These are phyloP conservation scores for Bedellia somnulentella DNA, from an alignment of 2,888 invertebrate species.

Conservation along the genomic window DNA sequence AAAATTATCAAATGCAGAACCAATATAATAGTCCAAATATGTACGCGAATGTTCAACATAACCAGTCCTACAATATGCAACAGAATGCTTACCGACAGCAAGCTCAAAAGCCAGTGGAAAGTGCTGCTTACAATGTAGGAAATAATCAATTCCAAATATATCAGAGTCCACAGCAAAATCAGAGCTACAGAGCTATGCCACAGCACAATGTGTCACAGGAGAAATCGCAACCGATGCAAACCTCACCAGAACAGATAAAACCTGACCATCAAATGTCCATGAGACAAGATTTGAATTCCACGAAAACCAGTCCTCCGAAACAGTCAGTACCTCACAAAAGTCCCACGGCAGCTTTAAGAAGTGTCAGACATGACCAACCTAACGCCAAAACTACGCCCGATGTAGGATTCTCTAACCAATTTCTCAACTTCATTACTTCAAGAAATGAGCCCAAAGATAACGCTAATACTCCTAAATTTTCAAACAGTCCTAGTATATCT, in stretches of 20 bases:
- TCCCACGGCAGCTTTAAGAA: slow-evolving; percentile 40
- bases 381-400: slow-evolving; percentile 44
- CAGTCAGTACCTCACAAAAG: slow-evolving; percentile 28
- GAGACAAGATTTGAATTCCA: slow-evolving; percentile 22
- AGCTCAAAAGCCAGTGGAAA: slow-evolving; percentile 26
- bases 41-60: slow-evolving; percentile 1
- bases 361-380: slow-evolving; percentile 47
- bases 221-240: slow-evolving; percentile 7
- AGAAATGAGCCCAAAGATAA: slow-evolving; percentile 57
- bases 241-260: slow-evolving; percentile 22
- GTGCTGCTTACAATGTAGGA: neutral
- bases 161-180: slow-evolving; percentile 38
- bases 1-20: slow-evolving; percentile 28
- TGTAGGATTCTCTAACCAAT: slow-evolving; percentile 51
- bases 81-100: slow-evolving; percentile 10
- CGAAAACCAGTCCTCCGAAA: slow-evolving; percentile 23
- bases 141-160: slow-evolving; percentile 34
- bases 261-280: slow-evolving; percentile 13
- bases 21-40: slow-evolving; percentile 19
- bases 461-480: slow-evolving; percentile 56
- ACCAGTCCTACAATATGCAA: slow-evolving; percentile 15
- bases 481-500: slow-evolving; percentile 50
- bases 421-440: slow-evolving; percentile 47
- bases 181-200: slow-evolving; percentile 24
- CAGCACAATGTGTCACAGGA: slow-evolving; percentile 21